These are phyloP conservation scores for Gymnogyps californianus DNA, from an alignment of 2,113 vertebrate species.

Conservation along the genomic window DNA sequence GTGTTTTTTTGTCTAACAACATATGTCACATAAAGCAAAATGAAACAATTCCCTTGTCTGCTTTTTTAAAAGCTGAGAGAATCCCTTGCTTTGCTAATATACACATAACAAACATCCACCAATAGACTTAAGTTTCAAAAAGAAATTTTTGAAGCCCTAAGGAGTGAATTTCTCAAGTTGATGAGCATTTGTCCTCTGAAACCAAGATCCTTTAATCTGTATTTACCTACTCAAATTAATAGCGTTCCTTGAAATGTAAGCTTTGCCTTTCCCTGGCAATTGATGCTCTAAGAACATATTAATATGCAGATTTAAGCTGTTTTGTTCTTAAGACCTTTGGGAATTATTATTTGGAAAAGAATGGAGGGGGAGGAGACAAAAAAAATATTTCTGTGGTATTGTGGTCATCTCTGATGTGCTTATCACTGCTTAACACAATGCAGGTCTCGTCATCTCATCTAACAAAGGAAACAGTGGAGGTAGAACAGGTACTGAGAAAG, in stretches of 20 bases:
- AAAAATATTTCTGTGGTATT: too few relatives aligned
- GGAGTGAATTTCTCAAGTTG: background rate
- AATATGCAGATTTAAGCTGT: background rate
- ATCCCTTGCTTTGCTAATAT: background rate
- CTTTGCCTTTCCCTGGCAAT: background rate
- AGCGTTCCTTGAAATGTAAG: background rate
- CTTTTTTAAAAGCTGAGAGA: background rate
- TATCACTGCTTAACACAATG: background rate
- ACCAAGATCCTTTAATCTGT: background rate
- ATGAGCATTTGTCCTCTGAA: background rate
- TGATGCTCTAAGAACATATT: background rate
- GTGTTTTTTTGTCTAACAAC: background rate
- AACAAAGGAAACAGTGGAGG: background rate
- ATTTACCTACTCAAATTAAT: background rate
- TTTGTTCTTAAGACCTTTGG: background rate
- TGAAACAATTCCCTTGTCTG: background rate
- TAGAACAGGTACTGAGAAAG: background rate
- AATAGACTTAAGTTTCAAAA: background rate
- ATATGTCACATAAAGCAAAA: background rate
- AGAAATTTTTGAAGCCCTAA: background rate
- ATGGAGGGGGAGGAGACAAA: background rate
- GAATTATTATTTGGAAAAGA: background rate
- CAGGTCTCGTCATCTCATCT: background rate
- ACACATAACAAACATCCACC: background rate
- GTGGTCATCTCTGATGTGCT: background rate